phyloP scores from a whole-genome alignment of 2,113 vertebrate species.

The Accipiter cooperii region DNA sequence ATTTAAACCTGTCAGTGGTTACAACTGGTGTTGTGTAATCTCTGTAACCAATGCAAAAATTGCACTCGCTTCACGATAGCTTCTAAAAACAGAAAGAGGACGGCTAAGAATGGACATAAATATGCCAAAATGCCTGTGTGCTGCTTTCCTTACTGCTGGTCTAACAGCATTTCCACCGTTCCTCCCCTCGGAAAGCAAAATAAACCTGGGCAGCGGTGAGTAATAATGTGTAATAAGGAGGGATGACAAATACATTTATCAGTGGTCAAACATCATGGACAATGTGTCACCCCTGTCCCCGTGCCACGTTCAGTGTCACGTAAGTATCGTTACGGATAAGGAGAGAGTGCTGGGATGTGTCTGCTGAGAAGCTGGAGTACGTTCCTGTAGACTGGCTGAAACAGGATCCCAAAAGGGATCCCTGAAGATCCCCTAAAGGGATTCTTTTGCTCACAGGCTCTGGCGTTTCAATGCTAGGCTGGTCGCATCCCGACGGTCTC shows the following conservation, averaged over 20 bases:
- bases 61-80: not conserved
- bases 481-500: too few relatives aligned
- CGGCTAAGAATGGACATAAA: not conserved
- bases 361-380: not conserved
- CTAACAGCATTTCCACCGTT: not conserved
- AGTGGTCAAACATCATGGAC: rapidly evolving
- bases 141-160: not conserved
- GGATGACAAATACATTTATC: not conserved
- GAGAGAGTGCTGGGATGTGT: not conserved
- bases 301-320: rapidly evolving
- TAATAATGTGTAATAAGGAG: not conserved
- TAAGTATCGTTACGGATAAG: not conserved
- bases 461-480: not conserved
- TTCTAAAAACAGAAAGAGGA: not conserved
- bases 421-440: not conserved
- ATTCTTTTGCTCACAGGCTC: not conserved
- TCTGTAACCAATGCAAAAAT: not conserved
- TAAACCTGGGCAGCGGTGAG: not conserved
- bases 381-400: not conserved
- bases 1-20: constrained; percentile 21
- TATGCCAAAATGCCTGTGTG: not conserved
- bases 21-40: not conserved
- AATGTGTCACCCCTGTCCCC: not conserved
- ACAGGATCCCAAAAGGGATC: not conserved
- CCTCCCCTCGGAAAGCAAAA: not conserved